These are phyloP conservation scores for Leptinotarsa lineolata DNA, from an alignment of 1,140 invertebrate genomes.

Conservation along the genomic window DNA sequence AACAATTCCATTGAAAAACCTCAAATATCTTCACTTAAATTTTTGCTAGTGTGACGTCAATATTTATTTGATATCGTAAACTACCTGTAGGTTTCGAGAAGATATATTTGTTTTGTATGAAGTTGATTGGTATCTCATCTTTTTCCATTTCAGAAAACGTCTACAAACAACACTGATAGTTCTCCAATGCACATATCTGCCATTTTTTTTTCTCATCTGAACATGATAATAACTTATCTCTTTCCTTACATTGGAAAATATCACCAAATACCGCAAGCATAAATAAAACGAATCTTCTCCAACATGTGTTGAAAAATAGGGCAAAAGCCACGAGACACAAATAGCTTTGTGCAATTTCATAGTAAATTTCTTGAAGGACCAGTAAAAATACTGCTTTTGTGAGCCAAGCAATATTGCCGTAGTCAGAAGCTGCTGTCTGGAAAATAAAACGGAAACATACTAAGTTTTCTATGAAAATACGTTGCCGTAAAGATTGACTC, in stretches of 20 bases:
- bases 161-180: no score
- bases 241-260: not conserved
- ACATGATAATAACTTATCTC: not conserved
- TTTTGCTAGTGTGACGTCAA: no score
- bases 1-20: no score
- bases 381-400: not conserved
- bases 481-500: no score
- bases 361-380: not conserved
- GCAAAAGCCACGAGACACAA: not conserved
- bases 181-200: not conserved
- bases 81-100: no score
- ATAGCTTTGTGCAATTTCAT: not conserved
- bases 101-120: no score
- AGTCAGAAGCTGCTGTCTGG: not conserved
- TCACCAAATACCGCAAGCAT: not conserved
- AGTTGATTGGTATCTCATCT: no score
- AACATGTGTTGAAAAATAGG: not conserved
- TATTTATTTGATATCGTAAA: no score
- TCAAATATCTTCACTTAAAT: no score
- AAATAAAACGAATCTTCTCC: not conserved
- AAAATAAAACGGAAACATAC: no score
- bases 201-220: not conserved
- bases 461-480: no score
- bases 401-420: not conserved
- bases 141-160: no score